Base-by-base conservation (phyloP, 2,888 invertebrate species). In the Cantharis rustica region DNA sequence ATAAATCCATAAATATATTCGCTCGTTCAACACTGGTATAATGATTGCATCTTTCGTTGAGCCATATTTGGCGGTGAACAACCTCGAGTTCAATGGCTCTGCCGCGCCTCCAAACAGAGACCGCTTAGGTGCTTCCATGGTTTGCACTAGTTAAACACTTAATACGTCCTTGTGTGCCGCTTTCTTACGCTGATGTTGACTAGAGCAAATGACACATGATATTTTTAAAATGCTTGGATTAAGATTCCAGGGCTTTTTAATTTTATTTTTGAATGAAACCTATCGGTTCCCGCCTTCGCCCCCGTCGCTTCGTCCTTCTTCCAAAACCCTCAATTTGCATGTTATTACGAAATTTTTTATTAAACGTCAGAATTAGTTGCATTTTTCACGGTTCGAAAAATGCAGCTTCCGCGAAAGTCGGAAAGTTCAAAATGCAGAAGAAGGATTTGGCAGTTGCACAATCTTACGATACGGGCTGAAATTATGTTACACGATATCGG, bases 61-160 rank as follows among this genome's bases (percentile, higher is more conserved):
- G 83, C 86, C 85, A 86, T 87, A 86, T 87, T 87, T 84, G 88
- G 87, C 86, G 87, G 87, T 88, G 85, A 87, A 86, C 86, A 88
- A 88, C 87, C 88, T 86, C 84, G 85, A 83, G 88, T 88, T 88
- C 88, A 87, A 85, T 86, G 88, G 84, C 87, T 87, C 82, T 80
- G 78, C 85, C 86, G 85, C 86, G 85, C 86, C 86, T 86, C 84
- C 84, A 84, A 84, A 84, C 84, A 82, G 79, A 80, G 80, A 78
- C 83, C 84, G 84, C 84, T 80, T 71, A 47, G 75, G 68, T 71
- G 72, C 69, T 73, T 31, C 27, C 61, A 47, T 71, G 75, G 72
- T 72, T 73, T 72, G 74, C 72, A 77, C 77, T 77, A 77, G 71
- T 71, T 77, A 77, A 77, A 73, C 75, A 75, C 63, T 79, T 61